Base-by-base conservation (phyloP, 2,797 vertebrate genomes). In the Cuculus canorus region DNA sequence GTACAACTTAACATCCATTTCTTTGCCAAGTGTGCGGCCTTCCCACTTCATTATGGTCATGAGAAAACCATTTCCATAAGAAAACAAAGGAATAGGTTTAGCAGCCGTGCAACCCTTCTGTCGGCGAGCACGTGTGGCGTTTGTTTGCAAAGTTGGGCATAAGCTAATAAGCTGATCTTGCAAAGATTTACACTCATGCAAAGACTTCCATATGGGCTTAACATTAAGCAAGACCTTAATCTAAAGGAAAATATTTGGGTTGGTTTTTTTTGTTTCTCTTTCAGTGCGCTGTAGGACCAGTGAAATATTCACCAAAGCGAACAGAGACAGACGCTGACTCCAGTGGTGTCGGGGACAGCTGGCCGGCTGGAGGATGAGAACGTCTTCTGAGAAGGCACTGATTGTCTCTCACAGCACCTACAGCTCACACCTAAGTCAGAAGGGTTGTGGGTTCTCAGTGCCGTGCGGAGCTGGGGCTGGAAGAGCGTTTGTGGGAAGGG, bases 61-160 rank as follows among this genome's bases (percentile, higher is more conserved):
- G 56, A 91, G 71, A 81, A 86, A 87, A 32, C 64, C 76, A n/a
- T 91, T 82, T 56, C 71, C 10, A 4, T 19, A 35, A 12, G 80
- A 91, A 92, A 93, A 90, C 82, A 86, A 27, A 84, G 72, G 82
- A 70, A 71, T 65, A 60, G 86, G 43, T 86, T 84, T 27, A 68
- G 68, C 82, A 86, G 95, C 70, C 83, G 61, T 78, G 32, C 60
- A 30, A 30, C 70, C 54, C 47, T 69, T n/a, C 79, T 33, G 64
- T n/a, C 23, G 8, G 54, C 3, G 1, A 82, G 81, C 83, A 27
- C 50, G 32, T 50, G 88, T 3, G 0, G 66, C 4, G 4, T 45
- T 90, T 75, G 60, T 95, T 91, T 84, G 86, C 66, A 35, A 56
- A 75, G 90, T 37, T 13, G 41, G 23, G 37, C 56, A 54, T 3